phyloP scores from a whole-genome alignment of 1,140 invertebrate genomes.

The Eulimnadia texana region DNA sequence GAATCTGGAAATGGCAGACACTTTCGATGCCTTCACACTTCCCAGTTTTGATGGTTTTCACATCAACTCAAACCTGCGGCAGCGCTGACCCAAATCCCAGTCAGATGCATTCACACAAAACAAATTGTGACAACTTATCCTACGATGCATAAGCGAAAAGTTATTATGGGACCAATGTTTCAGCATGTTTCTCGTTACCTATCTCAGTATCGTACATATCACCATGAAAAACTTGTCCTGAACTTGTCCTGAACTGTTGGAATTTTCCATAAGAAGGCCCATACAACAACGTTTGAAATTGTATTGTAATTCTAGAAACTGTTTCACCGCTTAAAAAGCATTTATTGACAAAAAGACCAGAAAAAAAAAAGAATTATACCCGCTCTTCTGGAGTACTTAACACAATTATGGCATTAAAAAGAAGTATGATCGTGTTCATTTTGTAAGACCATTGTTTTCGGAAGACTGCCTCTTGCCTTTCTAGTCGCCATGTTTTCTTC shows the following conservation, averaged over 20 bases:
- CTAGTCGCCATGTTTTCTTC: not conserved
- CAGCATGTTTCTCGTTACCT: no score
- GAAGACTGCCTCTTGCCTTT: not conserved
- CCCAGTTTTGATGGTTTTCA: not conserved
- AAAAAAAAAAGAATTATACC: no score
- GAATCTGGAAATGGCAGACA: not conserved
- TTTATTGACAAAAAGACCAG: no score
- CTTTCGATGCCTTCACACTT: not conserved
- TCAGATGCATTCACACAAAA: no score
- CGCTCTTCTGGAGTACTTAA: no score
- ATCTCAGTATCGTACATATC: no score
- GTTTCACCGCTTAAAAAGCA: no score
- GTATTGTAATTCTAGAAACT: not conserved
- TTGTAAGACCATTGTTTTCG: not conserved
- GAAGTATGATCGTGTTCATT: not conserved
- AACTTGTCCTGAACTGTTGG: not conserved
- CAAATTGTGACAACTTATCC: no score
- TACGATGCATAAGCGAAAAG: no score
- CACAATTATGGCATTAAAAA: not conserved
- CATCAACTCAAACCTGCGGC: not conserved
- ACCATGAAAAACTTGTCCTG: no score
- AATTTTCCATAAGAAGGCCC: not conserved
- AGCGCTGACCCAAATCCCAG: no score
- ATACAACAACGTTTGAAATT: not conserved
- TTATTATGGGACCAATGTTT: no score